These are phyloP conservation scores for Mobula birostris DNA, from an alignment of 2,113 vertebrate species.

Conservation along the genomic window DNA sequence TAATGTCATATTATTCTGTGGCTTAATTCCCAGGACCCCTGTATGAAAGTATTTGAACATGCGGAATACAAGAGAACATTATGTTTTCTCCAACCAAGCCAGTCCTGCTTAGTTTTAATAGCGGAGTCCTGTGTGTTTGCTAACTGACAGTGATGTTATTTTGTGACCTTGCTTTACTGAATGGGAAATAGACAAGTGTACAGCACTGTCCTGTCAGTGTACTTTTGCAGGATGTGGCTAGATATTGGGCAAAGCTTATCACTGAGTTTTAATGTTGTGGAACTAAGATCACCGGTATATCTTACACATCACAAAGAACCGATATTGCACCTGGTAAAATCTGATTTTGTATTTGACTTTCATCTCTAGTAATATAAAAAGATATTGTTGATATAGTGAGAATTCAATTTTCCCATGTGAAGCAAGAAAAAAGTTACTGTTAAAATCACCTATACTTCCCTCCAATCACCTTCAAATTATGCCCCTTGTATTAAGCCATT, in stretches of 20 bases:
- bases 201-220: neutral
- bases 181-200: neutral
- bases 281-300: neutral
- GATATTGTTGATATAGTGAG: neutral
- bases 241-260: neutral
- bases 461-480: too few species aligned
- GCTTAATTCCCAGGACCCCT: neutral
- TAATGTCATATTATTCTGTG: too few species aligned
- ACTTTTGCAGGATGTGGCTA: neutral
- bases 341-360: neutral
- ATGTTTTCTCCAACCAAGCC: neutral
- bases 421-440: too few species aligned
- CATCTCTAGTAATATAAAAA: neutral
- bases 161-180: neutral
- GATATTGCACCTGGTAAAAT: neutral
- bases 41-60: neutral
- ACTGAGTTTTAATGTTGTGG: neutral
- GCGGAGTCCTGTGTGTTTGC: neutral
- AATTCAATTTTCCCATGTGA: too few species aligned
- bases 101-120: neutral
- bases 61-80: neutral
- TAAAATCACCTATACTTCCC: too few species aligned
- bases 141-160: neutral
- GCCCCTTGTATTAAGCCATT: too few species aligned
- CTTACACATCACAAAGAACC: too few species aligned